Conservation (phyloP, 2,797 vertebrate species). For the Brachyalestes nurse region DNA sequence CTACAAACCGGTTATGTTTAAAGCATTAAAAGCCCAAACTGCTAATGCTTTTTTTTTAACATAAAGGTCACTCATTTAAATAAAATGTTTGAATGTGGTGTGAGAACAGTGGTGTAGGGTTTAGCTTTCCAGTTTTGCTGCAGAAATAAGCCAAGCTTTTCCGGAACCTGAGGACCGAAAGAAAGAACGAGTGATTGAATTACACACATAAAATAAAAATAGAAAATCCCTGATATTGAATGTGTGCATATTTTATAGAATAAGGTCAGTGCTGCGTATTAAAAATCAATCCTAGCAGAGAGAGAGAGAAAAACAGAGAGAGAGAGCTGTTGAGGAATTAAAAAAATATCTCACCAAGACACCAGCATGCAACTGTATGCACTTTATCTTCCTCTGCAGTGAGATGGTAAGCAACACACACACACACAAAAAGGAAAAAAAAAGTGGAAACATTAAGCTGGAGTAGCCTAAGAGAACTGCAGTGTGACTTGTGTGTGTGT, state of each 20-base stretch:
- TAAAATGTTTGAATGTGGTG: too few species aligned
- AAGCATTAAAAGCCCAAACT: neutral
- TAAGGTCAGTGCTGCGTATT: constrained; percentile 40
- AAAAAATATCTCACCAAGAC: constrained; percentile 62
- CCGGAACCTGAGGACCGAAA: neutral
- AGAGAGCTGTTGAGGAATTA: constrained; percentile 32
- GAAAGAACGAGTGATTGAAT: neutral
- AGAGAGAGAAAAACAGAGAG: neutral
- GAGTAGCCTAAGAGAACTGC: neutral
- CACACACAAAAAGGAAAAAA: neutral
- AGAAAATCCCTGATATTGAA: neutral
- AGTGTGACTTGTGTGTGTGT: too few species aligned
- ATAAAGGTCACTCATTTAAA: too few species aligned
- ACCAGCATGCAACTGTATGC: constrained; percentile 62
- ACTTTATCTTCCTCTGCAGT: constrained; percentile 30
- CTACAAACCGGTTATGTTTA: neutral
- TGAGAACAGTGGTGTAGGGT: neutral
- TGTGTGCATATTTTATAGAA: constrained; percentile 3
- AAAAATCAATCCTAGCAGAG: constrained; percentile 47
- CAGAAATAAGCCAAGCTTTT: neutral
- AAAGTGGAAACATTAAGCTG: neutral
- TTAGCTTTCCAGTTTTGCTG: neutral
- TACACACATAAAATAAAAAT: neutral
- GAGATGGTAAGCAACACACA: neutral
- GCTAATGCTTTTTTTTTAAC: too few species aligned